Conservation (phyloP, 2,888 invertebrate species). For the Cerastoderma edule region DNA sequence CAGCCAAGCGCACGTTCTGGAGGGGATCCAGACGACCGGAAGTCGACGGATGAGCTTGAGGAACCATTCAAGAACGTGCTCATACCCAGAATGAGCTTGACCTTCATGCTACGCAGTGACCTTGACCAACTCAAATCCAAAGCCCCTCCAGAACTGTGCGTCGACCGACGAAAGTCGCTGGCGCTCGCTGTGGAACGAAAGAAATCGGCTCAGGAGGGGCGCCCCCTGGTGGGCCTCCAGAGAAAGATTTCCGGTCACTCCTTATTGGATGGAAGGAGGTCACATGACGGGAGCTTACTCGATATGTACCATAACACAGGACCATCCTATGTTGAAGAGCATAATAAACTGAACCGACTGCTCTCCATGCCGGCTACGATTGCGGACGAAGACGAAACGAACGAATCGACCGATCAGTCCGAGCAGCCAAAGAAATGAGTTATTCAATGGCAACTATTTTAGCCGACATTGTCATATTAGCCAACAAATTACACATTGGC, state of each 20-base stretch:
- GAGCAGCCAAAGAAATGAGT: no score
- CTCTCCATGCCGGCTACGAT: slow-evolving; percentile 53
- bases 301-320: slow-evolving; percentile 17
- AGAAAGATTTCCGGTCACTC: slow-evolving; percentile 30
- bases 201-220: slow-evolving; percentile 29
- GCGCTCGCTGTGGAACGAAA: slow-evolving; percentile 44
- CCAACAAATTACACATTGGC: no score
- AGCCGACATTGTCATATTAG: no score
- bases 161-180: slow-evolving; percentile 46
- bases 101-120: slow-evolving; percentile 52
- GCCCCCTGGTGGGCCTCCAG: not conserved
- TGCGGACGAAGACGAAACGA: slow-evolving; percentile 41
- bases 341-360: slow-evolving; percentile 50
- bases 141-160: slow-evolving; percentile 38
- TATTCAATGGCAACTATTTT: no score
- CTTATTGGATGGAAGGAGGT: slow-evolving; percentile 11
- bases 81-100: slow-evolving; percentile 46
- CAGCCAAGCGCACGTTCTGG: not conserved
- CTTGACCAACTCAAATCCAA: slow-evolving; percentile 49
- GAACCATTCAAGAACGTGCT: slow-evolving; percentile 31
- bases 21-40: no score
- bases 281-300: slow-evolving; percentile 13
- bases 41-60: no score
- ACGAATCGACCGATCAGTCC: no score
- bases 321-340: slow-evolving; percentile 37